These are phyloP conservation scores for Sciurus vulgaris DNA, from an alignment of 2,797 vertebrate species.

Conservation along the genomic window DNA sequence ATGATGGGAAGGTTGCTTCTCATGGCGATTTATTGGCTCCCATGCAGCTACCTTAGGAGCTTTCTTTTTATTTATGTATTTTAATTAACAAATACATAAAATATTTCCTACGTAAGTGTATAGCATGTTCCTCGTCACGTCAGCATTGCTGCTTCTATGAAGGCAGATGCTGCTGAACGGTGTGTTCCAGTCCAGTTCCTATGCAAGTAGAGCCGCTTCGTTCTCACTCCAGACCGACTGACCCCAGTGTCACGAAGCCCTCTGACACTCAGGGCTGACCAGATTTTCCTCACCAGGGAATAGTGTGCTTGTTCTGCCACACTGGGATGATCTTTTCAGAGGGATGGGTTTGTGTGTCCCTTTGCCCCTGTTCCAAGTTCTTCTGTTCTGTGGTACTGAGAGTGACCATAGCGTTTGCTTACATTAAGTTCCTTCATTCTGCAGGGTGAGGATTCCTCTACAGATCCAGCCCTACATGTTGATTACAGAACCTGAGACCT, in stretches of 20 bases:
- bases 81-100: constrained; percentile 85
- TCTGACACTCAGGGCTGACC: background rate
- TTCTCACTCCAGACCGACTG: constrained; percentile 54
- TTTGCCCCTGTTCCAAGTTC: constrained; percentile 57
- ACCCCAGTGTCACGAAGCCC: background rate
- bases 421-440: constrained; percentile 82
- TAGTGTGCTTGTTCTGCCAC: background rate
- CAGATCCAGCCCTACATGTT: constrained; percentile 86
- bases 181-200: background rate
- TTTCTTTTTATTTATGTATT: constrained; percentile 83
- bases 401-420: constrained; percentile 78
- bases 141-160: constrained; percentile 49
- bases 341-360: constrained; percentile 70
- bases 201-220: background rate
- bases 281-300: background rate
- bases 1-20: constrained; percentile 16
- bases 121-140: constrained; percentile 65
- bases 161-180: background rate
- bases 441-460: constrained; percentile 72
- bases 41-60: constrained; percentile 59
- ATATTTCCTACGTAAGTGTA: constrained; percentile 73
- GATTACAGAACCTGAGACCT: constrained; percentile 89
- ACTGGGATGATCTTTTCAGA: background rate
- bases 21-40: background rate
- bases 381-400: constrained; percentile 81